A percentile compares a stretch with the other conserved stretches of the same genome.
Evolutionary conservation across 2,888 invertebrate species (phyloP).

Genomic region (Aspidapion aeneum): DNA sequence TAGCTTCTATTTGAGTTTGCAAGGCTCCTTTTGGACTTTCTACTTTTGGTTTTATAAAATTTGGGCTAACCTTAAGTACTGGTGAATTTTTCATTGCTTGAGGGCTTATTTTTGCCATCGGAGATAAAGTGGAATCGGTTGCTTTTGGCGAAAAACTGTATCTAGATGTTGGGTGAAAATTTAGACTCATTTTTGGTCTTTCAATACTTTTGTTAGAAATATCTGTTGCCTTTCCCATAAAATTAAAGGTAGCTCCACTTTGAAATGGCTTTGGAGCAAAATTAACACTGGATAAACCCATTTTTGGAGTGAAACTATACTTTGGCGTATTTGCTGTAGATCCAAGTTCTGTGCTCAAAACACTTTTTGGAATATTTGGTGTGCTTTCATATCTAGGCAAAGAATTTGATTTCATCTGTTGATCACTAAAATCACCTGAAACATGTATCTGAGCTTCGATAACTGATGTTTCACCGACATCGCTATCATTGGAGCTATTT

Average conservation of each 20-base stretch:
- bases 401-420: constrained; percentile 1
- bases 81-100: constrained; percentile 43
- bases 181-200: neutral
- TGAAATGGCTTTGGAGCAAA: neutral
- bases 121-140: neutral
- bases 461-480: constrained; percentile 31
- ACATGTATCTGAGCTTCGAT: constrained; percentile 40
- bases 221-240: neutral
- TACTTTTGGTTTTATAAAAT: constrained; percentile 49
- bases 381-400: constrained; percentile 5
- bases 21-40: constrained; percentile 44
- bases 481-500: constrained; percentile 33
- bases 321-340: neutral
- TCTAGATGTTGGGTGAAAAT: neutral
- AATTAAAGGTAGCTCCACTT: neutral
- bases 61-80: constrained; percentile 57
- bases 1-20: constrained; percentile 42
- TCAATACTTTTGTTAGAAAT: neutral
- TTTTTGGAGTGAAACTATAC: neutral
- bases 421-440: constrained; percentile 11
- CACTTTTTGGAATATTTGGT: neutral
- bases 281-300: neutral
- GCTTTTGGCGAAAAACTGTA: neutral
- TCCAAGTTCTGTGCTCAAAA: neutral
- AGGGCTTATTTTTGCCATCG: constrained; percentile 25